Percentiles rank a stretch among this genome's conserved stretches.
phyloP scores from a whole-genome alignment of 2,888 invertebrate genomes.

The Pandemis corylana region DNA sequence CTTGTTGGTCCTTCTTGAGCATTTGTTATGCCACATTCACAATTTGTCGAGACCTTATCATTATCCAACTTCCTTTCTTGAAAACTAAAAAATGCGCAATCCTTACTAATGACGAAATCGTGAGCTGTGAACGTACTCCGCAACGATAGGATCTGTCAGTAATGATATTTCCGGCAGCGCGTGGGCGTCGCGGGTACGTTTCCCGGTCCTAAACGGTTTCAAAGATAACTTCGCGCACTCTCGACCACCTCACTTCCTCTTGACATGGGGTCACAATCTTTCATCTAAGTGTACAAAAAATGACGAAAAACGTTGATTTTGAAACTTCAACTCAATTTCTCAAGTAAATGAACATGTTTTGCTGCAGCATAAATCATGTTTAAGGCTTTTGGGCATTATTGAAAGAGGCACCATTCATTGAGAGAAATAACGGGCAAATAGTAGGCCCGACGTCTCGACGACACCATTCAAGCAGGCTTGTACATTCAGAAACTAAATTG shows the following conservation, averaged over 20 bases:
- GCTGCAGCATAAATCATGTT: constrained; percentile 52
- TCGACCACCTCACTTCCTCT: constrained; percentile 68
- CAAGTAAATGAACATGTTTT: constrained; percentile 55
- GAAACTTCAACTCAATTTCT: constrained; percentile 38
- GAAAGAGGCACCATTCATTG: constrained; percentile 78
- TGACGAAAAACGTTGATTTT: background rate
- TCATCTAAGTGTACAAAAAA: constrained; percentile 46
- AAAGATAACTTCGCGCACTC: constrained; percentile 71
- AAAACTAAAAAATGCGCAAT: constrained; percentile 71
- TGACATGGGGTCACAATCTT: constrained; percentile 61
- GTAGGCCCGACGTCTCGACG: constrained; percentile 75
- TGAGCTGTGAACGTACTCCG: constrained; percentile 69
- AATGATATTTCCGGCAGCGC: constrained; percentile 73
- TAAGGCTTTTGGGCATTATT: constrained; percentile 67
- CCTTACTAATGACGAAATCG: constrained; percentile 80
- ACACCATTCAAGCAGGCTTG: constrained; percentile 76
- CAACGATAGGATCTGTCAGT: constrained; percentile 68
- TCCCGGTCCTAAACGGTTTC: constrained; percentile 61
- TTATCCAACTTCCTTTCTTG: constrained; percentile 67
- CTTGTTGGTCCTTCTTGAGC: background rate
- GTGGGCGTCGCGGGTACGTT: constrained; percentile 70
- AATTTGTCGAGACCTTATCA: constrained; percentile 63
- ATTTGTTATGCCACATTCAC: constrained; percentile 52
- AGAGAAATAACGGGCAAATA: constrained; percentile 82
- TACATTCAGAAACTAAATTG: constrained; percentile 61